Conservation (phyloP, 2,797 vertebrate species). For the Myripristis murdjan region DNA sequence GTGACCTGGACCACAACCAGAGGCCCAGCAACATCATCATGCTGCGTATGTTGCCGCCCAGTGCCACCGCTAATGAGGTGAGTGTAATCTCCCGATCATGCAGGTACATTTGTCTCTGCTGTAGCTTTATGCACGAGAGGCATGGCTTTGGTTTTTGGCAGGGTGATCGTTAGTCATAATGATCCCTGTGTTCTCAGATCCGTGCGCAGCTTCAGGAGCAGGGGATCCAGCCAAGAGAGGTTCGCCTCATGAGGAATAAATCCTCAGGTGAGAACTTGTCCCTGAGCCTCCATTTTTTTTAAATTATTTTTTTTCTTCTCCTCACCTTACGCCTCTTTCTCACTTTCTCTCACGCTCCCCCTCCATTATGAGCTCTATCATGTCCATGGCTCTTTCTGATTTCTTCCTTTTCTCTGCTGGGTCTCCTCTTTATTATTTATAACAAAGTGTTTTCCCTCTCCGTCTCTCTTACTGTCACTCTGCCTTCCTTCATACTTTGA, state of each 20-base stretch:
- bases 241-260: constrained; percentile 95
- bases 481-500: constrained; percentile 33
- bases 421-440: constrained; percentile 24
- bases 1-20: constrained; percentile 88
- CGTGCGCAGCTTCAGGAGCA: constrained; percentile 91
- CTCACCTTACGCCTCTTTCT: neutral
- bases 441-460: constrained; percentile 7
- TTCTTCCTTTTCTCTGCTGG: constrained; percentile 27
- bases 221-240: constrained; percentile 91
- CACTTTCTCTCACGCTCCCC: constrained; percentile 33
- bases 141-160: neutral
- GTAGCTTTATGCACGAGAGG: neutral
- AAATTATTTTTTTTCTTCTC: neutral
- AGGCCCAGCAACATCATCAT: constrained; percentile 95
- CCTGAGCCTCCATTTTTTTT: constrained; percentile 3
- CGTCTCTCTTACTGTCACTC: constrained; percentile 12
- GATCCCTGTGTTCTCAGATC: constrained; percentile 81
- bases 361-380: constrained; percentile 38
- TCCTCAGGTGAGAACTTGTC: constrained; percentile 91
- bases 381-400: constrained; percentile 39
- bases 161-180: constrained; percentile 3
- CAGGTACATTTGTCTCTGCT: constrained; percentile 1
- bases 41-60: constrained; percentile 93
- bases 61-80: constrained; percentile 91
- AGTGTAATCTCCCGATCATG: constrained; percentile 20